A percentile compares a stretch with the other conserved stretches of the same genome.
Evolutionary conservation across 2,797 vertebrate species (phyloP).

Genomic region (Catharus ustulatus): DNA sequence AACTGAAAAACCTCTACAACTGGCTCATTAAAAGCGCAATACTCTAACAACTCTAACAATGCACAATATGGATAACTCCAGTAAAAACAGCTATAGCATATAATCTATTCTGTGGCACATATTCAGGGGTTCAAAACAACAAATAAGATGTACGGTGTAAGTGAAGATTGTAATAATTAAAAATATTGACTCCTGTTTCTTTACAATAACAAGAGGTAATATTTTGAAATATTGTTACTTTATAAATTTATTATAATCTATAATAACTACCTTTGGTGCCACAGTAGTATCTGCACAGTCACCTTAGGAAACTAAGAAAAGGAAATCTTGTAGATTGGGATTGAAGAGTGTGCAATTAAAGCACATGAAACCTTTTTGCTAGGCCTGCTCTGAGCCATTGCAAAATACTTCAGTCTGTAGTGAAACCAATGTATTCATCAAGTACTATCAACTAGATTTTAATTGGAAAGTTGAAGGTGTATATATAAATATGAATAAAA

Average conservation of each 20-base stretch:
- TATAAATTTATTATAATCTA: neutral
- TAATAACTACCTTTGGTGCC: neutral
- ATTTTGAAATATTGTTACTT: neutral
- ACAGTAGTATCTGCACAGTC: neutral
- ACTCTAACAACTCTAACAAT: neutral
- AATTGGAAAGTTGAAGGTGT: neutral
- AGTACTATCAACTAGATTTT: neutral
- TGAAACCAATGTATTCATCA: neutral
- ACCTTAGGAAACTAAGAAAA: neutral
- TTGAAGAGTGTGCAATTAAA: neutral
- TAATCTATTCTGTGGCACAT: neutral
- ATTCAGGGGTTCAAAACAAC: neutral
- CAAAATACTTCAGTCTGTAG: neutral
- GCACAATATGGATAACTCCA: neutral
- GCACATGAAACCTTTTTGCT: neutral
- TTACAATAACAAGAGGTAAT: neutral
- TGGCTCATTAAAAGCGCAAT: neutral
- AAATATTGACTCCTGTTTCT: neutral
- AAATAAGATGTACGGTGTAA: neutral
- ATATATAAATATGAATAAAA: neutral
- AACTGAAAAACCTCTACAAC: neutral
- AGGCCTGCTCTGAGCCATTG: neutral
- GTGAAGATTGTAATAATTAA: neutral
- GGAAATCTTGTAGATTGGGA: neutral
- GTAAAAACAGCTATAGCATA: neutral